A percentile compares a stretch with the other conserved stretches of the same genome.
phyloP scores from a whole-genome alignment of 2,888 invertebrate genomes.

The Euzetes globulus region DNA sequence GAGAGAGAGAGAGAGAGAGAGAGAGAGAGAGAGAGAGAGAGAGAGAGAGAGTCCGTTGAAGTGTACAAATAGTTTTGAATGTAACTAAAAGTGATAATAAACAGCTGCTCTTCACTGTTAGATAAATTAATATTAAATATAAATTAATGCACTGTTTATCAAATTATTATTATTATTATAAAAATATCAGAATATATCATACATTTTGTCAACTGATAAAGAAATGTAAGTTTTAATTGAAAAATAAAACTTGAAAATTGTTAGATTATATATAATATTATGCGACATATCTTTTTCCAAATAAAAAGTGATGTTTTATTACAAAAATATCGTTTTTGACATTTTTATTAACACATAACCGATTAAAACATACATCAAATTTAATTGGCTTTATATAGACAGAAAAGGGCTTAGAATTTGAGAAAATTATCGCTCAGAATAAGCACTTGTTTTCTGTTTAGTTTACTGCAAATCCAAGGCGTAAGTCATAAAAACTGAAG shows the following conservation, averaged over 20 bases:
- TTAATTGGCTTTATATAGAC: background rate
- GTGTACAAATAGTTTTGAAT: no score
- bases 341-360: constrained; percentile 6
- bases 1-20: no score
- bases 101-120: background rate
- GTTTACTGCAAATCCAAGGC: no score
- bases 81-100: constrained; percentile 24
- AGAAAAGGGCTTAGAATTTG: background rate
- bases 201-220: constrained; percentile 9
- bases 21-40: background rate
- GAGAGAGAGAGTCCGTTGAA: no score
- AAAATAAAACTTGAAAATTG: background rate
- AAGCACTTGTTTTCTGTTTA: no score
- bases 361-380: background rate
- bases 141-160: constrained; percentile 14
- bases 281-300: background rate
- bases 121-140: background rate
- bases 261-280: background rate
- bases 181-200: background rate
- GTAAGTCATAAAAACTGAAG: no score
- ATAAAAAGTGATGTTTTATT: constrained; percentile 12
- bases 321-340: background rate
- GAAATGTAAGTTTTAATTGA: background rate
- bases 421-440: no score
- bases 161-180: constrained; percentile 2